Conservation (phyloP, 2,888 invertebrate genomes). For the Drosophila pullipes region DNA sequence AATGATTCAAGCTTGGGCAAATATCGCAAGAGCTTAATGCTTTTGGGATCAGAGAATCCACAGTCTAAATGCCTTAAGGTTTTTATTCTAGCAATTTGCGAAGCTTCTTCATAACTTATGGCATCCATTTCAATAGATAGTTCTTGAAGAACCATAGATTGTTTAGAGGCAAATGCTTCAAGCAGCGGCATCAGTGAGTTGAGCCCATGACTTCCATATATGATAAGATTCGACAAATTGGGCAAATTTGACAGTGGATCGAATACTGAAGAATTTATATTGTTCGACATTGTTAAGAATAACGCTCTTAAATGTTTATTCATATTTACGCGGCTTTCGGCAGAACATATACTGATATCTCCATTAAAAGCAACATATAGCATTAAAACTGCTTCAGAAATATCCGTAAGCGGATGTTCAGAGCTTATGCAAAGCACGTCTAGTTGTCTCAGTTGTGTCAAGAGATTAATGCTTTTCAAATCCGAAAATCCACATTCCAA, state of each 20-base stretch:
- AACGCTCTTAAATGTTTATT: neutral
- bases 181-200: neutral
- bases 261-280: neutral
- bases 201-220: neutral
- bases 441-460: neutral
- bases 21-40: neutral
- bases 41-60: neutral
- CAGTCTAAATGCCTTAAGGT: neutral
- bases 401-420: neutral
- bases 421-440: neutral
- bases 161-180: neutral
- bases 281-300: neutral
- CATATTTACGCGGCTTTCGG: neutral
- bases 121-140: neutral
- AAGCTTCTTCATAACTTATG: neutral
- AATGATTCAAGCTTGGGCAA: neutral
- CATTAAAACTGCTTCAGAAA: neutral
- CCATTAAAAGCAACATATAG: neutral
- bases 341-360: neutral
- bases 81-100: neutral
- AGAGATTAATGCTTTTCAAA: neutral
- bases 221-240: neutral
- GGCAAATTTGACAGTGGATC: neutral
- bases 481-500: constrained; percentile 6
- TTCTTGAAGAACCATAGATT: neutral